These are phyloP conservation scores for Celastrina argiolus DNA, from an alignment of 2,888 invertebrate species.

Conservation along the genomic window DNA sequence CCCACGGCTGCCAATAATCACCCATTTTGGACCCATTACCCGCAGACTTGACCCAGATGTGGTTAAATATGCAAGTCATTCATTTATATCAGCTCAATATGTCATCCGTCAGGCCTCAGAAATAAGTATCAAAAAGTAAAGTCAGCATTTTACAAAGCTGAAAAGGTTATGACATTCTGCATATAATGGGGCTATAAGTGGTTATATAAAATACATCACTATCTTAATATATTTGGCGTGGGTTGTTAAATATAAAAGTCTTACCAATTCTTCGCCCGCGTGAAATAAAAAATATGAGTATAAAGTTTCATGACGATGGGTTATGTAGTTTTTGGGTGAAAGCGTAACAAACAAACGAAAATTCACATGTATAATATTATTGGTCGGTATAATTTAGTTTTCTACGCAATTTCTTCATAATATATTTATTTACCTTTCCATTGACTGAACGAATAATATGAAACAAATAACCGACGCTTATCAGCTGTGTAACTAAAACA, in stretches of 20 bases:
- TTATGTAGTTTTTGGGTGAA: too few relatives aligned
- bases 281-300: too few relatives aligned
- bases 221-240: not conserved
- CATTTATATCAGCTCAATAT: not conserved
- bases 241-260: not conserved
- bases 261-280: too few relatives aligned
- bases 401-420: not conserved
- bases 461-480: conserved; percentile 9
- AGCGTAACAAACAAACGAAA: too few relatives aligned
- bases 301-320: too few relatives aligned
- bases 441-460: not conserved
- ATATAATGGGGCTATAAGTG: not conserved
- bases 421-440: not conserved
- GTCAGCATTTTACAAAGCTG: not conserved
- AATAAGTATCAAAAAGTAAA: not conserved
- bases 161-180: conserved; percentile 10
- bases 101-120: conserved; percentile 9
- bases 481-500: conserved; percentile 14
- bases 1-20: conserved; percentile 2
- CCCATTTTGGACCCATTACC: conserved; percentile 4
- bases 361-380: too few relatives aligned
- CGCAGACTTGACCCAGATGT: conserved; percentile 14
- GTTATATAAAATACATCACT: not conserved
- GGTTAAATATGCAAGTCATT: conserved; percentile 16
- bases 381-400: too few relatives aligned